Conservation (phyloP, 2,888 invertebrate species). For the Scrobipalpa costella region DNA sequence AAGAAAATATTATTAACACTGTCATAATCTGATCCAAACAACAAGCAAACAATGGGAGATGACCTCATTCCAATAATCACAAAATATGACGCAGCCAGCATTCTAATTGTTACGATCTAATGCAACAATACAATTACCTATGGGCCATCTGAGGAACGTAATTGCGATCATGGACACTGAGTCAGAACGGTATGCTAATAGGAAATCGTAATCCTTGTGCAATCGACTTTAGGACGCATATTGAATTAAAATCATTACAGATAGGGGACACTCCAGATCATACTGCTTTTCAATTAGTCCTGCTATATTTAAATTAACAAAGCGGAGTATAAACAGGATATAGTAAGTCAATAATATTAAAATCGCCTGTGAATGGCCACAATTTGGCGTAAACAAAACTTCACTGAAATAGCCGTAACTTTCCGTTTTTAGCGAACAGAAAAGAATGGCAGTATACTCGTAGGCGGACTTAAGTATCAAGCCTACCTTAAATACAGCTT, state of each 20-base stretch:
- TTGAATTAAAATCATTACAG: not conserved
- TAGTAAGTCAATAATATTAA: too few species aligned
- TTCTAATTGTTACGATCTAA: slow-evolving; percentile 51
- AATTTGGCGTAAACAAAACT: too few species aligned
- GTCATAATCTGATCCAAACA: slow-evolving; percentile 35
- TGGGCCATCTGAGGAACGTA: slow-evolving; percentile 18
- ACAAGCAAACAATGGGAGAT: slow-evolving; percentile 50
- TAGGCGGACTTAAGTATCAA: too few species aligned
- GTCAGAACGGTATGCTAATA: slow-evolving; percentile 11
- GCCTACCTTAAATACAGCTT: too few species aligned
- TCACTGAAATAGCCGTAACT: too few species aligned
- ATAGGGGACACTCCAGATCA: too few species aligned
- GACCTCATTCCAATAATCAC: slow-evolving; percentile 59
- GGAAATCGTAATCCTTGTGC: slow-evolving; percentile 16
- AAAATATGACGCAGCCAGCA: slow-evolving; percentile 51
- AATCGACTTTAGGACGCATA: slow-evolving; percentile 14
- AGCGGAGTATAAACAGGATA: too few species aligned
- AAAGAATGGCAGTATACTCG: too few species aligned
- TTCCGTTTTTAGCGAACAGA: too few species aligned
- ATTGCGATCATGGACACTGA: slow-evolving; percentile 19
- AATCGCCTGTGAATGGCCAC: too few species aligned
- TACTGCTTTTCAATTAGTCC: too few species aligned
- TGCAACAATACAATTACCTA: slow-evolving; percentile 41
- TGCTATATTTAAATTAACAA: too few species aligned
- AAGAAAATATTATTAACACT: not conserved